These are phyloP conservation scores for Agapostemon virescens DNA, from an alignment of 2,888 invertebrate genomes.

Conservation along the genomic window DNA sequence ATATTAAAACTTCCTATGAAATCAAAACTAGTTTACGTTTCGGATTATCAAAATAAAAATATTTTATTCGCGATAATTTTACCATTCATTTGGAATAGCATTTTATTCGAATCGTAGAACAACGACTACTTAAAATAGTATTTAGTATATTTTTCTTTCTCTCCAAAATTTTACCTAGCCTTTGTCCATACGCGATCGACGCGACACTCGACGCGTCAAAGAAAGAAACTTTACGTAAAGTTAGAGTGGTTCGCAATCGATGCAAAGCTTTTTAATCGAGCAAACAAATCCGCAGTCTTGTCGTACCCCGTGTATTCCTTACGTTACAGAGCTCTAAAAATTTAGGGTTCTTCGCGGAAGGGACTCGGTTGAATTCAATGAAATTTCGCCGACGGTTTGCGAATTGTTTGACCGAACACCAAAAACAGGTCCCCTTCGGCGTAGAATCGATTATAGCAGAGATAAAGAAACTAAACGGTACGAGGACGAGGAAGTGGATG, in stretches of 20 bases:
- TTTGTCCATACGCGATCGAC: no score
- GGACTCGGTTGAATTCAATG: not conserved
- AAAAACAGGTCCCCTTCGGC: not conserved
- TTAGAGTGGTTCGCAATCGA: not conserved
- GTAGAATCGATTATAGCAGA: not conserved
- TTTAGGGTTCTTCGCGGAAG: not conserved
- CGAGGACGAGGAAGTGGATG: not conserved
- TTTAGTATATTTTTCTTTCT: no score
- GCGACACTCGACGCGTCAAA: no score
- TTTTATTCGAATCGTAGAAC: no score
- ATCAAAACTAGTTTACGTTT: no score
- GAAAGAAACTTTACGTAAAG: not conserved
- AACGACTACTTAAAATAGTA: no score
- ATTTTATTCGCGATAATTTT: no score
- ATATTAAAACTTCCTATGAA: no score
- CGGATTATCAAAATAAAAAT: no score
- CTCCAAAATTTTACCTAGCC: no score
- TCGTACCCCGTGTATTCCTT: constrained; percentile 62
- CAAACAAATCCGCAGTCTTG: constrained; percentile 19
- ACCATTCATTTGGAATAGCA: no score
- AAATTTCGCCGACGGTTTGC: not conserved
- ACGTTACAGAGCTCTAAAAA: constrained; percentile 70
- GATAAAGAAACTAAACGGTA: not conserved
- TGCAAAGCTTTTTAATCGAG: not conserved
- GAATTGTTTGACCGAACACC: not conserved